Percentiles rank a stretch among this genome's conserved stretches.
Conservation (phyloP, 2,113 vertebrate genomes). For the rat (Rattus norvegicus) region DNA sequence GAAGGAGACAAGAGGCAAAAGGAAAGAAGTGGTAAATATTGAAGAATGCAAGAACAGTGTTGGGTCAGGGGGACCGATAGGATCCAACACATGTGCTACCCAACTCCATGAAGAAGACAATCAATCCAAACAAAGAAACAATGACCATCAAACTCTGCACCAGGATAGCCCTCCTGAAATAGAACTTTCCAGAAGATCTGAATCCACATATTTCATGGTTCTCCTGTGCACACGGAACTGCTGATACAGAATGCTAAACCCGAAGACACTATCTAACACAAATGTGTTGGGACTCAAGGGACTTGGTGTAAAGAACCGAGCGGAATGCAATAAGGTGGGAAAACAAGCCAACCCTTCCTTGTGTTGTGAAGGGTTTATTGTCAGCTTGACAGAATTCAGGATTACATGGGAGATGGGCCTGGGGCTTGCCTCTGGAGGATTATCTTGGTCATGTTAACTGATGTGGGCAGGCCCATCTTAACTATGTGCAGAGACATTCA, state of each 20-base stretch:
- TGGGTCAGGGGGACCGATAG: not conserved
- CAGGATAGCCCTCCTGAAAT: not conserved
- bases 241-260: not conserved
- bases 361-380: not conserved
- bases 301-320: not conserved
- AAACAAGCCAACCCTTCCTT: not conserved
- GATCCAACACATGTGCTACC: not conserved
- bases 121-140: not conserved
- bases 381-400: not conserved
- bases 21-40: not conserved
- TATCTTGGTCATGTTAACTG: not conserved
- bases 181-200: not conserved
- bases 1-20: not conserved
- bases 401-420: not conserved
- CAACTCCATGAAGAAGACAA: not conserved
- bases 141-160: not conserved
- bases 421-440: not conserved
- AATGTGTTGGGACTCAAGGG: not conserved
- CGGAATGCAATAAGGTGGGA: rapidly evolving
- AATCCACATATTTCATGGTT: not conserved
- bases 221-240: not conserved
- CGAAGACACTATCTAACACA: not conserved
- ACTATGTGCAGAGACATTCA: not conserved
- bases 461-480: not conserved
- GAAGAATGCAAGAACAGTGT: not conserved